These are phyloP conservation scores for Eutrigla gurnardus DNA, from an alignment of 2,797 vertebrate species.

Conservation along the genomic window DNA sequence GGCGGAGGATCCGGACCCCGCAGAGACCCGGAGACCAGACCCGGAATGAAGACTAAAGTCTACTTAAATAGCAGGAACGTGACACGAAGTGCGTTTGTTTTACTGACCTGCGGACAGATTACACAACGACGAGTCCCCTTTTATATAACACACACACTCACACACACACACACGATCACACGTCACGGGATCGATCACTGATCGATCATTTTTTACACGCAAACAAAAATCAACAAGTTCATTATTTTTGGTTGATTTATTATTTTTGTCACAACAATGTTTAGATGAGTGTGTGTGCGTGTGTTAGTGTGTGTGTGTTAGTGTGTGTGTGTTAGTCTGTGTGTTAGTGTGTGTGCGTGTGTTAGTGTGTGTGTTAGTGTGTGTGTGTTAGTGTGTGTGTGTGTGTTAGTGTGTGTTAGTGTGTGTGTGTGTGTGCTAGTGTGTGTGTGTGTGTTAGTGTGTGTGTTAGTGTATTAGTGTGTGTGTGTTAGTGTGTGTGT, in stretches of 20 bases:
- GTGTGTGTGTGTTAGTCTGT: conserved; percentile 3
- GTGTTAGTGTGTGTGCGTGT: background rate
- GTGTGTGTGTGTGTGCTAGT: conserved; percentile 32
- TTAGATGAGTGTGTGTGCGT: background rate
- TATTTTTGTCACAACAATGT: background rate
- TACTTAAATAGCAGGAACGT: no score
- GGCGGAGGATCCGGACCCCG: no score
- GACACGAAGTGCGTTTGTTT: background rate
- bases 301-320: background rate
- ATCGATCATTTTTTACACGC: no score
- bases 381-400: background rate
- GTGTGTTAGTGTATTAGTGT: background rate
- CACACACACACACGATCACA: no score
- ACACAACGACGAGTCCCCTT: background rate
- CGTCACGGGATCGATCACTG: no score
- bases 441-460: conserved; percentile 38
- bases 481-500: background rate
- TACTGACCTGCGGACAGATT: background rate
- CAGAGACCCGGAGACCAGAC: no score
- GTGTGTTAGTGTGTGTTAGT: conserved; percentile 10
- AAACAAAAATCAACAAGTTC: conserved; percentile 27
- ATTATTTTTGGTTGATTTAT: background rate
- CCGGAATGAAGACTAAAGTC: no score
- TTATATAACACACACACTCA: background rate
- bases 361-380: background rate